Percentiles rank a stretch among this genome's conserved stretches.
Conservation (phyloP, 1,140 invertebrate species). For the Zaprionus davidi region DNA sequence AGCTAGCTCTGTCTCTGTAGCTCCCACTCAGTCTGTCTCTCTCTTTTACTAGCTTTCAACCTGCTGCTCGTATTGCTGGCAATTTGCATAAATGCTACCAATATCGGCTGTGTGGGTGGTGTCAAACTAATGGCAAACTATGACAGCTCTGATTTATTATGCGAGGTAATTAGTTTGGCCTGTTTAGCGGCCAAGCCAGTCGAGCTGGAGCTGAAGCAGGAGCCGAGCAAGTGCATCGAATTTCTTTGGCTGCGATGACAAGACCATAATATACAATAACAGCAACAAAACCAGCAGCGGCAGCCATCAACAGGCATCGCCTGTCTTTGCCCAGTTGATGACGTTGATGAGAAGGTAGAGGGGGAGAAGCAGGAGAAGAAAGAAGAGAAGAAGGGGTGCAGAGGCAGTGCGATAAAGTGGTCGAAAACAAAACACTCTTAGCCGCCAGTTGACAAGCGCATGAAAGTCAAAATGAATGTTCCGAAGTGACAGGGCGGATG, state of each 20-base stretch:
- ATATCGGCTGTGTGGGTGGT: slow-evolving; percentile 46
- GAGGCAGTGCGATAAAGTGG: slow-evolving; percentile 27
- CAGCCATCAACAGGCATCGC: slow-evolving; percentile 26
- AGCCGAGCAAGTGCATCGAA: slow-evolving; percentile 55
- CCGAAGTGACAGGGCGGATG: slow-evolving; percentile 47
- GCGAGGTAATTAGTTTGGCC: slow-evolving; percentile 78
- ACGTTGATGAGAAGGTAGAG: background rate
- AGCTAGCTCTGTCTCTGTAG: background rate
- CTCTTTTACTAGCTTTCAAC: background rate
- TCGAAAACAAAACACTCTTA: slow-evolving; percentile 60
- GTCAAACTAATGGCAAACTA: slow-evolving; percentile 77
- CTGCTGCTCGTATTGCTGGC: slow-evolving; percentile 40
- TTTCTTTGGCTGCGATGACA: slow-evolving; percentile 46
- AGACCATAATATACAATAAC: slow-evolving; percentile 32
- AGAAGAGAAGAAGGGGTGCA: background rate
- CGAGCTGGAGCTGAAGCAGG: background rate
- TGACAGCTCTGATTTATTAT: slow-evolving; percentile 80
- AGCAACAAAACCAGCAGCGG: background rate
- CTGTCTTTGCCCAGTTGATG: slow-evolving; percentile 10
- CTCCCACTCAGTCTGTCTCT: slow-evolving; percentile 2
- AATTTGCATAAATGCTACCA: slow-evolving; percentile 76
- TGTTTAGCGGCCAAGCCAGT: slow-evolving; percentile 53
- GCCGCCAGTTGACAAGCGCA: slow-evolving; percentile 55
- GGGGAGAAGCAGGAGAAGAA: background rate
- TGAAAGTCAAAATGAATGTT: slow-evolving; percentile 68